A percentile compares a stretch with the other conserved stretches of the same genome.
These are phyloP conservation scores for Choristoneura fumiferana DNA, from an alignment of 1,140 invertebrate species.

Conservation along the genomic window DNA sequence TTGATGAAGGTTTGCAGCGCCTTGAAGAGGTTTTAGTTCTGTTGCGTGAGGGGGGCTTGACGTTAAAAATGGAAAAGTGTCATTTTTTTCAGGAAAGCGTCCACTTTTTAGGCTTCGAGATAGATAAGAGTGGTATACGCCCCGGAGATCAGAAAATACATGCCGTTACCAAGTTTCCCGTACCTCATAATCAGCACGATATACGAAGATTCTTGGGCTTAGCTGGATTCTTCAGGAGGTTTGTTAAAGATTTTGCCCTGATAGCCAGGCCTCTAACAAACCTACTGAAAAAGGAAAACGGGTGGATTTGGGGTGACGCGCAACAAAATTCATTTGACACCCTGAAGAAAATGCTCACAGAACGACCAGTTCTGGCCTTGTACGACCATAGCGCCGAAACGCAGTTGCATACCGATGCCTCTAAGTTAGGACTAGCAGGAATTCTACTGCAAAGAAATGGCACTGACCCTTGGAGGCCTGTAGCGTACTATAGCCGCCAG, in stretches of 20 bases:
- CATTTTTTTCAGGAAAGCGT: conserved; percentile 32
- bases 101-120: conserved; percentile 32
- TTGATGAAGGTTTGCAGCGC: conserved; percentile 47
- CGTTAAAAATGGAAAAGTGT: conserved; percentile 42
- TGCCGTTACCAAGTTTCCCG: background rate
- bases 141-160: background rate
- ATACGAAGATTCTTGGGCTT: background rate
- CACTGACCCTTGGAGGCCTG: conserved; percentile 31
- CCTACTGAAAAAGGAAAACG: conserved; percentile 35
- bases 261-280: conserved; percentile 36
- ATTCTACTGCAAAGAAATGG: conserved; percentile 45
- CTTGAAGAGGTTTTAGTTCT: conserved; percentile 34
- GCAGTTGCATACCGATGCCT: conserved; percentile 48
- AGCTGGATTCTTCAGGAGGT: too few relatives aligned
- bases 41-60: conserved; percentile 28
- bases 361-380: conserved; percentile 37
- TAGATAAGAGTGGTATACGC: conserved; percentile 25
- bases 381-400: too few relatives aligned
- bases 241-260: conserved; percentile 36
- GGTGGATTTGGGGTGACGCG: too few relatives aligned
- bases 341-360: conserved; percentile 9
- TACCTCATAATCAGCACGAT: background rate
- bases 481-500: conserved; percentile 47
- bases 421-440: conserved; percentile 36
- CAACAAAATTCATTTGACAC: background rate